Conservation (phyloP, 2,113 vertebrate species). For the Nymphicus hollandicus region DNA sequence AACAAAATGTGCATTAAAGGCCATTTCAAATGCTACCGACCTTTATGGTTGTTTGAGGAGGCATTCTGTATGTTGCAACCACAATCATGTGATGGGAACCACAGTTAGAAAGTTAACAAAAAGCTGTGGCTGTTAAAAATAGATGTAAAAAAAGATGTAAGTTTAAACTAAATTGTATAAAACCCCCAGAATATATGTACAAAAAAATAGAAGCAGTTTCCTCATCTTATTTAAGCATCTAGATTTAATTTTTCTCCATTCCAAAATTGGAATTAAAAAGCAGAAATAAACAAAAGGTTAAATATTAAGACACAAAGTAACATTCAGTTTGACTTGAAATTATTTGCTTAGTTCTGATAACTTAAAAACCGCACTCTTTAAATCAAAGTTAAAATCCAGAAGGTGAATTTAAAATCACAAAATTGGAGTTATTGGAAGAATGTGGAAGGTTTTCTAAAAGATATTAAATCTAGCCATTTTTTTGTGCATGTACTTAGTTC, state of each 20-base stretch:
- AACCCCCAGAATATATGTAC: not conserved
- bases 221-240: not conserved
- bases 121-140: not conserved
- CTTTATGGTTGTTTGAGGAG: not conserved
- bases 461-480: not conserved
- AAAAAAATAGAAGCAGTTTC: not conserved
- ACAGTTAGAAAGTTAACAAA: not conserved
- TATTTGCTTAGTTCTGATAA: not conserved
- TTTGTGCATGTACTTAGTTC: not conserved
- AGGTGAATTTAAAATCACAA: not conserved
- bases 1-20: not conserved
- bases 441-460: not conserved
- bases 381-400: not conserved
- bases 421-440: not conserved
- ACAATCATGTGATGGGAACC: not conserved
- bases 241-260: not conserved
- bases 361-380: not conserved
- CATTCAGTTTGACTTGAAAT: not conserved
- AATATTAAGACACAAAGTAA: not conserved
- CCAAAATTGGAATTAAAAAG: not conserved
- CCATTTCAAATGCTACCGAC: slow-evolving; percentile 5
- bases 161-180: not conserved
- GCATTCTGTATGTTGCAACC: not conserved
- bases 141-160: not conserved
- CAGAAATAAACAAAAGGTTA: not conserved